Conservation (phyloP, 1,140 invertebrate genomes). For the Drosophila navojoa region DNA sequence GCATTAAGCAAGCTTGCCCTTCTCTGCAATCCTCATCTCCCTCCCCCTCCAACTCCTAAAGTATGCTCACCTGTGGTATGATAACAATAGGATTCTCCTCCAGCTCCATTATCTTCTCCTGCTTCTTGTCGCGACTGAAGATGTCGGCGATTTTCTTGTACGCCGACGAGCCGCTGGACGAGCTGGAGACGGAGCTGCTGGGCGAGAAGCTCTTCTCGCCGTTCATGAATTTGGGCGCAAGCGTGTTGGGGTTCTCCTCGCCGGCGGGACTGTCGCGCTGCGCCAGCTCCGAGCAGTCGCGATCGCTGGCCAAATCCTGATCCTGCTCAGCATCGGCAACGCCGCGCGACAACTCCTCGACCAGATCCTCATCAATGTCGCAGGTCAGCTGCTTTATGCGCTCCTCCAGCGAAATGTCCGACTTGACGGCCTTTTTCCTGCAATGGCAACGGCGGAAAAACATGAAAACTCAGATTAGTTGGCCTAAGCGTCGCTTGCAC, state of each 20-base stretch:
- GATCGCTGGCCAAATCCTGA: conserved; percentile 41
- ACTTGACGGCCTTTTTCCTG: conserved; percentile 85
- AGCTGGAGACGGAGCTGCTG: conserved; percentile 85
- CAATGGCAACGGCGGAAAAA: background rate
- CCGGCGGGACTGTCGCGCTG: conserved; percentile 85
- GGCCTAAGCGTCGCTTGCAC: conserved; percentile 42
- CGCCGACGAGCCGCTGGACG: conserved; percentile 86
- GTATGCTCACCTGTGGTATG: conserved; percentile 71
- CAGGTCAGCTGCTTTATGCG: conserved; percentile 92
- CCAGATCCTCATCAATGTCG: conserved; percentile 88
- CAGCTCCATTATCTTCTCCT: conserved; percentile 83
- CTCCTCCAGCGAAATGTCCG: conserved; percentile 89
- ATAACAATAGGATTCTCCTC: conserved; percentile 84
- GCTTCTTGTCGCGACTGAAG: conserved; percentile 85
- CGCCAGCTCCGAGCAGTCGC: conserved; percentile 62
- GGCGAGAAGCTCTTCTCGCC: conserved; percentile 85
- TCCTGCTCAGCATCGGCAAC: conserved; percentile 53
- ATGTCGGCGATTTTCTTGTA: conserved; percentile 89
- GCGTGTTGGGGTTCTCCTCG: conserved; percentile 83
- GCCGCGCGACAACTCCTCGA: conserved; percentile 58
- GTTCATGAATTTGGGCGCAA: conserved; percentile 75
- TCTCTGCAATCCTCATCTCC: too few relatives aligned
- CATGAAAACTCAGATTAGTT: background rate
- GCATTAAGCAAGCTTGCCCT: too few relatives aligned
- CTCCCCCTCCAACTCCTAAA: too few relatives aligned